A percentile compares a stretch with the other conserved stretches of the same genome.
phyloP scores from a whole-genome alignment of 2,797 vertebrate genomes.

The Sarcophilus harrisii region DNA sequence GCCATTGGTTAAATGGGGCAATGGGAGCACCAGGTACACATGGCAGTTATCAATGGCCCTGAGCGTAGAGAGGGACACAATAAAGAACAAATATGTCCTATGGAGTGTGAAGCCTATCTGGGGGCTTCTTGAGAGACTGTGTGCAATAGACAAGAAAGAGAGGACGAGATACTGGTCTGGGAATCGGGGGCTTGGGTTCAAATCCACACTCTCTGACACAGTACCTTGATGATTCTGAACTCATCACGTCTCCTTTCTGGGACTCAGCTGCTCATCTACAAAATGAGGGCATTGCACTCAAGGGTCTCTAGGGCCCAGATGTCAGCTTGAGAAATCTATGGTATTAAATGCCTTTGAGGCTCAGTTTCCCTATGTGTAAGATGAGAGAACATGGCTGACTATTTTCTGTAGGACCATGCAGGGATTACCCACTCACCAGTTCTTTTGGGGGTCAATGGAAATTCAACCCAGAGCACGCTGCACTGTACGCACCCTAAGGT shows the following conservation, averaged over 20 bases:
- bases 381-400: not conserved
- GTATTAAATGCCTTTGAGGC: not conserved
- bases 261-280: not conserved
- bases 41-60: not conserved
- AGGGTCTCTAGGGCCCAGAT: not conserved
- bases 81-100: conserved; percentile 15
- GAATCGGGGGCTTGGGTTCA: not conserved
- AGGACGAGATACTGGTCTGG: not conserved
- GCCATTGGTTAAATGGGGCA: conserved; percentile 7
- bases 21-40: not conserved
- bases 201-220: not conserved
- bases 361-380: not conserved
- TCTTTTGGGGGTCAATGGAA: conserved; percentile 19
- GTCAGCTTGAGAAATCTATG: not conserved
- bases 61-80: conserved; percentile 8
- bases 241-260: not conserved
- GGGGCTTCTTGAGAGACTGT: conserved; percentile 21
- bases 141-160: not conserved
- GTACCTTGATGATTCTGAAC: not conserved
- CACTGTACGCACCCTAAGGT: conserved; percentile 26
- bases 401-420: conserved; percentile 23
- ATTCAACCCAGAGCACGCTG: conserved; percentile 15
- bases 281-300: not conserved
- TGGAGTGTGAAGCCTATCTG: conserved; percentile 44
- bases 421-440: conserved; percentile 5